Conservation (phyloP, 2,113 vertebrate genomes). For the Hystrix cristata region DNA sequence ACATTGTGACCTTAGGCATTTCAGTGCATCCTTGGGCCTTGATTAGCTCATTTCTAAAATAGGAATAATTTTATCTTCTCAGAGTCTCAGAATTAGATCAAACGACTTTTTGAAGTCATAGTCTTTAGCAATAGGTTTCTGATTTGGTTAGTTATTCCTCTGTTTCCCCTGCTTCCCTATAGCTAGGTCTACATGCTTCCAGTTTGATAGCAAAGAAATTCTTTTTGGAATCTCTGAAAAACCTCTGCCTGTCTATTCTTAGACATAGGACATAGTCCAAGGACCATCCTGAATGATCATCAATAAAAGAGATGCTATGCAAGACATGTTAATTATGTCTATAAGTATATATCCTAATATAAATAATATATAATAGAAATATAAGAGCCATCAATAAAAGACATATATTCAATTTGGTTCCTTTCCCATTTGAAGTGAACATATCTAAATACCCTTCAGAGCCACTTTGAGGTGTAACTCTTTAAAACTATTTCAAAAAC, state of each 20-base stretch:
- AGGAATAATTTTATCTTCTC: not conserved
- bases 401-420: not conserved
- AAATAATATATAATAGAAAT: not conserved
- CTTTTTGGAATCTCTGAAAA: not conserved
- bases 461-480: not conserved
- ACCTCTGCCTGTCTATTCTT: not conserved
- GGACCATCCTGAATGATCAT: not conserved
- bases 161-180: not conserved
- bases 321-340: not conserved
- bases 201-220: not conserved
- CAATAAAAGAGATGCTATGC: not conserved
- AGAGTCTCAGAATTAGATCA: not conserved
- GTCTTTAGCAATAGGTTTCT: not conserved
- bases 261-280: not conserved
- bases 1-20: not conserved
- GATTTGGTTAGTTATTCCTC: not conserved
- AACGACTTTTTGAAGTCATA: slow-evolving; percentile 25
- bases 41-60: not conserved
- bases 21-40: not conserved
- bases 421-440: not conserved
- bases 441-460: not conserved
- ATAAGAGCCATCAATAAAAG: not conserved
- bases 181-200: not conserved
- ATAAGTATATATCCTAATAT: not conserved
- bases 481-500: not conserved